These are phyloP conservation scores for Toxotes chatareus DNA, from an alignment of 2,113 vertebrate genomes.

Conservation along the genomic window DNA sequence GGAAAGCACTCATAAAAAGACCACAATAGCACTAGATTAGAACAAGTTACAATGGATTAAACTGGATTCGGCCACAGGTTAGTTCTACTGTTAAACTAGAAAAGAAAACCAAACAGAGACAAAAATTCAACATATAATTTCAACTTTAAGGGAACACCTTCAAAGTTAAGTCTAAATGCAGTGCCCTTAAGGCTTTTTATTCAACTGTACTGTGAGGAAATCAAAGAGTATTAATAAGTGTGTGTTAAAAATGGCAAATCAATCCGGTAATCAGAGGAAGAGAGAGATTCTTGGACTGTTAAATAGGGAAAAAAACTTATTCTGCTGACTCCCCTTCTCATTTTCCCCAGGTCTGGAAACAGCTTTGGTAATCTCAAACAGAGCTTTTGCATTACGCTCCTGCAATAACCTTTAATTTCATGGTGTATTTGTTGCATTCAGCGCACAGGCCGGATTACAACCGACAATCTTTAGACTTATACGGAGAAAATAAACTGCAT, in stretches of 20 bases:
- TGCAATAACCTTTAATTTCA: slow-evolving; percentile 86
- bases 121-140: not conserved
- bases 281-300: slow-evolving; percentile 19
- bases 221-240: slow-evolving; percentile 15
- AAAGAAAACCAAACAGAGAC: not conserved
- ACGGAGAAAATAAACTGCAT: slow-evolving; percentile 71
- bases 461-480: slow-evolving; percentile 80
- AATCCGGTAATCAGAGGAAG: slow-evolving; percentile 28
- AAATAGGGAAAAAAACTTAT: slow-evolving; percentile 27
- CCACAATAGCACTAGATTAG: slow-evolving; percentile 49
- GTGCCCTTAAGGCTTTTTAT: not conserved
- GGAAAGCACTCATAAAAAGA: slow-evolving; percentile 44
- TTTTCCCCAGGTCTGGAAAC: slow-evolving; percentile 62
- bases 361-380: slow-evolving; percentile 66
- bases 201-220: slow-evolving; percentile 10
- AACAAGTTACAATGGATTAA: slow-evolving; percentile 29
- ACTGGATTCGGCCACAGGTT: slow-evolving; percentile 20
- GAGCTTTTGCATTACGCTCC: slow-evolving; percentile 72
- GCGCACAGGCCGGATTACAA: slow-evolving; percentile 83
- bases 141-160: slow-evolving; percentile 1
- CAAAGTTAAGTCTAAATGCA: not conserved
- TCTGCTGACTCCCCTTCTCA: slow-evolving; percentile 7
- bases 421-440: slow-evolving; percentile 85
- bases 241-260: slow-evolving; percentile 23
- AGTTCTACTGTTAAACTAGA: not conserved